Percentiles rank a stretch among this genome's conserved stretches.
phyloP scores from a whole-genome alignment of 2,888 invertebrate genomes.

The Globia sparganii region DNA sequence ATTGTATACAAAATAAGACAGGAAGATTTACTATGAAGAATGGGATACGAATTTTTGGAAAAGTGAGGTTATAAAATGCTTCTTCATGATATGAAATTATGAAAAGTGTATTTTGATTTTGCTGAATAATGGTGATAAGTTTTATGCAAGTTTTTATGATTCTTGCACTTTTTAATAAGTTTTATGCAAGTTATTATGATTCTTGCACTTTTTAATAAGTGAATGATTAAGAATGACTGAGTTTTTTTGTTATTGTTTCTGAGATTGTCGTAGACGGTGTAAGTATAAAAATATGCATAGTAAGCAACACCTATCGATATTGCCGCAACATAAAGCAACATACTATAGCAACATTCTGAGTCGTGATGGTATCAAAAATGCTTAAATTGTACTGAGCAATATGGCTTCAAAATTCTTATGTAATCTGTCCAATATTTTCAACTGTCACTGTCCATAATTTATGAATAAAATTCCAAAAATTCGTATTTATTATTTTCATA shows the following conservation, averaged over 20 bases:
- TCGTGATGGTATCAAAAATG: not conserved
- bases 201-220: slow-evolving; percentile 1
- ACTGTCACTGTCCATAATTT: not conserved
- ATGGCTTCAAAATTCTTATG: not conserved
- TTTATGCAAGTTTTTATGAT: not conserved
- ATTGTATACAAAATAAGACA: slow-evolving; percentile 17
- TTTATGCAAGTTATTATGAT: not conserved
- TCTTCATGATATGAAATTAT: not conserved
- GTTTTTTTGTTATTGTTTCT: not conserved
- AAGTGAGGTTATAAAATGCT: not conserved
- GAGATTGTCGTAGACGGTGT: too few relatives aligned
- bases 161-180: slow-evolving; percentile 1
- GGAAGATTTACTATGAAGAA: slow-evolving; percentile 2
- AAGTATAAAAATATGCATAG: not conserved
- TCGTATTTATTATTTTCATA: slow-evolving; percentile 22
- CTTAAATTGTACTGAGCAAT: not conserved
- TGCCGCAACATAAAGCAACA: not conserved
- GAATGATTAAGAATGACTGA: not conserved
- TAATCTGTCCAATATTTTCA: not conserved
- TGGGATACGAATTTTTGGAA: slow-evolving; percentile 14
- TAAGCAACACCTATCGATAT: not conserved
- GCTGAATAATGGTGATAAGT: not conserved
- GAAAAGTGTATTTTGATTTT: not conserved
- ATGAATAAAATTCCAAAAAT: not conserved
- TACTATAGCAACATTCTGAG: not conserved